Base-by-base conservation (phyloP, 2,888 invertebrate genomes). In the Criorhina ranunculi region DNA sequence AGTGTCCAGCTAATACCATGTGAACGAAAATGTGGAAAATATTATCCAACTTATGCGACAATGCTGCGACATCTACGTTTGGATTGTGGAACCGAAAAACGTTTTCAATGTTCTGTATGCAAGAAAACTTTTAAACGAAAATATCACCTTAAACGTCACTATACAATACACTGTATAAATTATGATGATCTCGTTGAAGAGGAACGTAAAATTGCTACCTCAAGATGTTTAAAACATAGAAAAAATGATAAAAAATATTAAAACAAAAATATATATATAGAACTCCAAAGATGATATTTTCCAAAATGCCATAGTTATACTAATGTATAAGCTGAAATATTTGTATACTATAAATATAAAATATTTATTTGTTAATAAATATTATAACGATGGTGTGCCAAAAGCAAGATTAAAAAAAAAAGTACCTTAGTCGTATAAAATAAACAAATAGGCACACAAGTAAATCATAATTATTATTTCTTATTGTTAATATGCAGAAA, bases 1-100 rank as follows among this genome's bases (percentile, higher is more conserved):
- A 79, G 40, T 24, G 35, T 49, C 0, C 53, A 64, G 15, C 87
- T 89, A 60, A 82, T 90, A 19, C 87, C 89, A 53, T 91, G 91
- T 79, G 66, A 85, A 69, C 86, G 86, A 66, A 92, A 92, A 86
- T 93, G 93, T 86, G 93, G 93, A 81, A 93, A 93, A 87, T 90
- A 91, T 79, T 91, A 90, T 85, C 87, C 89, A 70, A 89, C 89
- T 2, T 62, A 88, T 72, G 87, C 87, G 67, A 89, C 89, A 55
- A 88, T 91, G 88, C 80, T 87, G 87, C 87, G 89, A 64, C 91
- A 91, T 80, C 83, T 90, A 55, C 89, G 88, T 1, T 86, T 89
- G 73, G 90, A 91, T 85, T 91, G 91, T 81, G 88, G 89, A 72
- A 88, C 88, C 44, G 88, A 88, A 35, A 90, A 89, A 75, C 88